These are phyloP conservation scores for Yponomeuta evonymella DNA, from an alignment of 2,888 invertebrate species.

Conservation along the genomic window DNA sequence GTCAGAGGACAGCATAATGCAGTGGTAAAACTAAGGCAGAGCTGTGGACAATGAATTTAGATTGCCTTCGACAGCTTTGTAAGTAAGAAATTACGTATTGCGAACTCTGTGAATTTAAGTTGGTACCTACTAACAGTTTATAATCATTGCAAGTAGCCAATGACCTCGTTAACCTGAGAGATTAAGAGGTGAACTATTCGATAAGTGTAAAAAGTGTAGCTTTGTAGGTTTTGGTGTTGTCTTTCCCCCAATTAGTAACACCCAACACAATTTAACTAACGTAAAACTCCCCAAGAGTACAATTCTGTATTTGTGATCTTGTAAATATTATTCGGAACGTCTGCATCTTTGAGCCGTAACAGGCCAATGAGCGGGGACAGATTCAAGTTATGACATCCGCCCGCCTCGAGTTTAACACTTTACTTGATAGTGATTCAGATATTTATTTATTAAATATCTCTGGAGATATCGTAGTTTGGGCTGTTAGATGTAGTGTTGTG, in stretches of 20 bases:
- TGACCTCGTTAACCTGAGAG: constrained; percentile 31
- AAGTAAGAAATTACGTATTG: constrained; percentile 58
- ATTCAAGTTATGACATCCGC: constrained; percentile 1
- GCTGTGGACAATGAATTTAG: constrained; percentile 22
- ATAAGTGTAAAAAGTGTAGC: no score
- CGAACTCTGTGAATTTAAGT: background rate
- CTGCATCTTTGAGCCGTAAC: background rate
- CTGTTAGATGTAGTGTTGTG: background rate
- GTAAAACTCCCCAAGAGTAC: no score
- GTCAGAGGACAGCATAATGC: background rate
- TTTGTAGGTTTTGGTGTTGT: no score
- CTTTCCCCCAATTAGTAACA: no score
- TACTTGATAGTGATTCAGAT: background rate
- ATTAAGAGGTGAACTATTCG: no score
- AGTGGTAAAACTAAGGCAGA: background rate
- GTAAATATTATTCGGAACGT: background rate
- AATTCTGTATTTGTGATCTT: no score
- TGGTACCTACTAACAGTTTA: background rate
- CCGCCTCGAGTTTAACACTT: background rate
- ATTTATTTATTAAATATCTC: background rate
- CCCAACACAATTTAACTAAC: no score
- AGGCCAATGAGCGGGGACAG: background rate
- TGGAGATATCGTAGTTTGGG: background rate
- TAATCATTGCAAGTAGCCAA: constrained; percentile 21
- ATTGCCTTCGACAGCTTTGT: constrained; percentile 37